Percentiles rank a stretch among this genome's conserved stretches.
These are phyloP conservation scores for Conopomorpha cramerella DNA, from an alignment of 1,140 invertebrate species.

Conservation along the genomic window DNA sequence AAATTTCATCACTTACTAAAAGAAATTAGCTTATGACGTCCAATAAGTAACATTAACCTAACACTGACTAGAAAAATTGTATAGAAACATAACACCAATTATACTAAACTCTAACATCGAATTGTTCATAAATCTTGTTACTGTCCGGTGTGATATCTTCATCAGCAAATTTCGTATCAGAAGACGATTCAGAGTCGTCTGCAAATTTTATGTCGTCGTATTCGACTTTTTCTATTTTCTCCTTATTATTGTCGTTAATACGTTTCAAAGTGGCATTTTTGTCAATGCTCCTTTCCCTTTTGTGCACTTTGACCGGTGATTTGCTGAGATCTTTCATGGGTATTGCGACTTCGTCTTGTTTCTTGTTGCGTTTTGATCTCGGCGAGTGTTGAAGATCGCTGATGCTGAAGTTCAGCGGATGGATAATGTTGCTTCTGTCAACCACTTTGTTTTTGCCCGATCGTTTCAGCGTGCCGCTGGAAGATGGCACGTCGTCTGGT, in stretches of 20 bases:
- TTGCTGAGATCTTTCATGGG: slow-evolving; percentile 46
- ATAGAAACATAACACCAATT: too few relatives aligned
- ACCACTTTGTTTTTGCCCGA: slow-evolving; percentile 28
- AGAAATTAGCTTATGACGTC: too few relatives aligned
- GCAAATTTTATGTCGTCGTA: slow-evolving; percentile 50
- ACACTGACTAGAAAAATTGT: too few relatives aligned
- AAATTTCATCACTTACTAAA: too few relatives aligned
- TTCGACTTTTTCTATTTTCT: slow-evolving; percentile 50
- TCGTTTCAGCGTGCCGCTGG: slow-evolving; percentile 21
- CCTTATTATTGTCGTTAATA: slow-evolving; percentile 33
- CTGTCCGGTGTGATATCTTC: slow-evolving; percentile 53
- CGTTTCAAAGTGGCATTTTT: slow-evolving; percentile 41
- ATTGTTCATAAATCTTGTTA: slow-evolving; percentile 38
- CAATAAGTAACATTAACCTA: too few relatives aligned
- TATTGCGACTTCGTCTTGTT: slow-evolving; percentile 36
- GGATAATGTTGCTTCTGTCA: slow-evolving; percentile 47
- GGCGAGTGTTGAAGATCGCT: slow-evolving; percentile 42
- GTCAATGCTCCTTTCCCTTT: slow-evolving; percentile 35
- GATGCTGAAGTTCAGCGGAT: slow-evolving; percentile 54
- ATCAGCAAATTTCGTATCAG: slow-evolving; percentile 47
- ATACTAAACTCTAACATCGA: slow-evolving; percentile 33
- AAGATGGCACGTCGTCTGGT: slow-evolving; percentile 37
- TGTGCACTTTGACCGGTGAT: slow-evolving; percentile 36
- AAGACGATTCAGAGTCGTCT: slow-evolving; percentile 54
- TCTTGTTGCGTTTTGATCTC: slow-evolving; percentile 30